Base-by-base conservation (phyloP, 2,797 vertebrate genomes). In the Tympanoctomys barrerae region DNA sequence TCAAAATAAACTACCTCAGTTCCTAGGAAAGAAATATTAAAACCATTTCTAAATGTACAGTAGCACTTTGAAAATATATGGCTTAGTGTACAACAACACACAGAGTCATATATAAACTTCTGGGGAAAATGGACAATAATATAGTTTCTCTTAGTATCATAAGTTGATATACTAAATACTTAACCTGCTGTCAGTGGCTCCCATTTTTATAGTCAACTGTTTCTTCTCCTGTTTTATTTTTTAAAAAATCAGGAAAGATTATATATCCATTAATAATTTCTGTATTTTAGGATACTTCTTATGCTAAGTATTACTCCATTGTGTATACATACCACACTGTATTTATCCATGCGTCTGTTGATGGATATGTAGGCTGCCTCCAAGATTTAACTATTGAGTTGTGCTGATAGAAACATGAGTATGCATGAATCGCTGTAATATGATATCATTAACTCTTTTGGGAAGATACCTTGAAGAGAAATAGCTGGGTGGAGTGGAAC, bases 1-100 rank as follows among this genome's bases (percentile, higher is more conserved):
- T 99, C 99, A 95, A 99, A 99, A 97, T 98, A 98, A 96, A 98
- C 98, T 95, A 99, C 98, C 26, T 99, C 99, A 2, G 99, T 99
- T 95, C 98, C 99, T 99, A 98, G 95, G 96, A 97, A 90, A 59
- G 95, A 97, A 94, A 96, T 94, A 98, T 95, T 90, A 97, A 89
- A 95, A 94, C 42, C 19, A 96, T 94, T 31, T 84, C 90, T 91
- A 59, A 91, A 82, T 75, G 19, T 73, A 28, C 46, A 81, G 42
- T 46, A 54, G 70, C 14, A 57, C n/a, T 61, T 13, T 75, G 31
- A 77, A 82, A 91, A 85, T 57, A 14, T 78, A 12, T 19, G 13
- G 6, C 39, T 54, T 33, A 33, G 61, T 73, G 64, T 8, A 61
- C 26, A 31, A 52, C 18, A 68, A 18, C 18, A 84, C 14, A 88